These are phyloP conservation scores for Zoanthus gigantus DNA, from an alignment of 92 coral and sea anemone genomes.

Conservation along the genomic window DNA sequence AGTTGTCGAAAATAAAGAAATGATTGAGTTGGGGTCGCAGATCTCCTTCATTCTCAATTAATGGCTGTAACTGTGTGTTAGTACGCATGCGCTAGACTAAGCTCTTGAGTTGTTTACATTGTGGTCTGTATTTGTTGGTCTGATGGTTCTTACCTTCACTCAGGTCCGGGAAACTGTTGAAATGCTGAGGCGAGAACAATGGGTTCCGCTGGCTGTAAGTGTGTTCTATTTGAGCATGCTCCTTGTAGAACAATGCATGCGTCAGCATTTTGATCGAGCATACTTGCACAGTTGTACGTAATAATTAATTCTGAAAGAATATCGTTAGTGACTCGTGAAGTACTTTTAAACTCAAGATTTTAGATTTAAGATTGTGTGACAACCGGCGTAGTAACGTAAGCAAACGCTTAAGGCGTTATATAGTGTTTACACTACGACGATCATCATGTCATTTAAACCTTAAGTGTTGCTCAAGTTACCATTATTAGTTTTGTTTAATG, in stretches of 20 bases:
- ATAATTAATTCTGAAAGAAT: background rate
- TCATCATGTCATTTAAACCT: too few species aligned
- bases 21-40: too few species aligned
- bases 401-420: too few species aligned
- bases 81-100: too few species aligned
- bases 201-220: slow-evolving; percentile 54
- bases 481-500: too few species aligned
- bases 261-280: background rate
- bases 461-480: too few species aligned
- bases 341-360: background rate
- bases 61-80: too few species aligned
- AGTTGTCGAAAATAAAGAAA: too few species aligned
- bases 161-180: slow-evolving; percentile 31
- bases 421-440: too few species aligned
- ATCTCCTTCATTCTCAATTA: too few species aligned
- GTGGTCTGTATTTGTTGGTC: background rate
- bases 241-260: slow-evolving; percentile 14
- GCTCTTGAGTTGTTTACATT: background rate
- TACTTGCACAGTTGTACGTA: background rate
- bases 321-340: background rate
- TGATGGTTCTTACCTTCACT: slow-evolving; percentile 42
- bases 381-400: too few species aligned
- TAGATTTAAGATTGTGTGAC: too few species aligned
- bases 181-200: slow-evolving; percentile 34
- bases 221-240: slow-evolving; percentile 46